Evolutionary conservation across 2,888 invertebrate species (phyloP).

Genomic region (Hoplodrina blanda): DNA sequence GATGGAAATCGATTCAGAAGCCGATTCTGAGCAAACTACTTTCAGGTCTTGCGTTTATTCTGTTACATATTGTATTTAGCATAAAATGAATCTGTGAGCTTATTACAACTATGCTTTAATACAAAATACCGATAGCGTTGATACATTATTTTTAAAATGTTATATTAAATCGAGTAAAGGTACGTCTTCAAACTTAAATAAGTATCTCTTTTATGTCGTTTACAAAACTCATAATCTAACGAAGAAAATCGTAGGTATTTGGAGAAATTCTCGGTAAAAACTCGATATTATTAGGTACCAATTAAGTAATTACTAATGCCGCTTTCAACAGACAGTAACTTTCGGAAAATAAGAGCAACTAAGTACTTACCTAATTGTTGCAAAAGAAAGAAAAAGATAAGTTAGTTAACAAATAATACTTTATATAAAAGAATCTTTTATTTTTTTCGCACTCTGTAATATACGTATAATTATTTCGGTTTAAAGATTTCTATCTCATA

Average conservation of each 20-base stretch:
- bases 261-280: no score
- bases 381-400: slow-evolving; percentile 17
- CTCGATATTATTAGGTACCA: background rate
- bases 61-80: no score
- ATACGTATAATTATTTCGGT: slow-evolving; percentile 27
- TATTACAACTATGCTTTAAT: no score
- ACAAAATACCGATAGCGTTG: no score
- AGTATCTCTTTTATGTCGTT: background rate
- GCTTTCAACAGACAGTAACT: background rate
- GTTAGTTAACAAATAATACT: background rate
- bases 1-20: no score
- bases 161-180: no score
- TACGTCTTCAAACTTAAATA: no score
- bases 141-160: no score
- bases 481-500: slow-evolving; percentile 43
- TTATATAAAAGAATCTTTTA: slow-evolving; percentile 15
- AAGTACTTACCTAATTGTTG: slow-evolving; percentile 12
- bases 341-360: background rate
- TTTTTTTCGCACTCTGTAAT: slow-evolving; percentile 9
- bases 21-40: no score
- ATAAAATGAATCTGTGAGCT: no score
- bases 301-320: background rate
- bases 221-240: background rate
- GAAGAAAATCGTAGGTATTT: background rate
- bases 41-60: no score